Percentiles rank a stretch among this genome's conserved stretches.
phyloP scores from a whole-genome alignment of 2,797 vertebrate species.

The Kryptopterus vitreolus region DNA sequence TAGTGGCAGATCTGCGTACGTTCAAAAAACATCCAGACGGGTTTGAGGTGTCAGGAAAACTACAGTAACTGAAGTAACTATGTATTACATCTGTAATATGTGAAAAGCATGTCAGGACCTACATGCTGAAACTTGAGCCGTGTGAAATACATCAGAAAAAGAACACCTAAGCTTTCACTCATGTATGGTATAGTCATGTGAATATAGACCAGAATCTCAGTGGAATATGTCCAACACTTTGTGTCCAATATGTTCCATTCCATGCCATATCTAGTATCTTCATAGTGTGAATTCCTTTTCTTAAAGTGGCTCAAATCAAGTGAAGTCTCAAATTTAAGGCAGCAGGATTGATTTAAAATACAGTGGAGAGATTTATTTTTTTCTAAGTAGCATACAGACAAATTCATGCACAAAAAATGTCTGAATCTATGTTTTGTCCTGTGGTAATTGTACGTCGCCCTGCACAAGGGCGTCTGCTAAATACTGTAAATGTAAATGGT shows the following conservation, averaged over 20 bases:
- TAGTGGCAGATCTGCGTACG: neutral
- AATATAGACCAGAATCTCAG: neutral
- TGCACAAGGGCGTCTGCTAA: too few species aligned
- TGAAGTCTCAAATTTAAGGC: neutral
- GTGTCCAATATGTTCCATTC: neutral
- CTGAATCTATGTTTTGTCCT: neutral
- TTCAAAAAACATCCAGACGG: neutral
- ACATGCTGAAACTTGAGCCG: neutral
- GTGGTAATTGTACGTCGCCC: too few species aligned
- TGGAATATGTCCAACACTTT: neutral
- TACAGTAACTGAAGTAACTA: neutral
- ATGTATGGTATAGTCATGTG: neutral
- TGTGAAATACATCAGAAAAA: neutral
- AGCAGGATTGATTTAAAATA: neutral
- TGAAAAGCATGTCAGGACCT: neutral
- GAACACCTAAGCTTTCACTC: neutral
- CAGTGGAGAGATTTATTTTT: neutral
- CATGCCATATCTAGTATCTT: neutral
- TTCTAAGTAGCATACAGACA: neutral
- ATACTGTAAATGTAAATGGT: too few species aligned
- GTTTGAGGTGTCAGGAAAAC: neutral
- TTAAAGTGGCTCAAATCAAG: neutral
- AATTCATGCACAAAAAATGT: neutral
- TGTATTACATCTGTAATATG: too few species aligned
- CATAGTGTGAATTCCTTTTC: neutral